phyloP scores from a whole-genome alignment of 2,888 invertebrate species.

The Ophion ventricosus region DNA sequence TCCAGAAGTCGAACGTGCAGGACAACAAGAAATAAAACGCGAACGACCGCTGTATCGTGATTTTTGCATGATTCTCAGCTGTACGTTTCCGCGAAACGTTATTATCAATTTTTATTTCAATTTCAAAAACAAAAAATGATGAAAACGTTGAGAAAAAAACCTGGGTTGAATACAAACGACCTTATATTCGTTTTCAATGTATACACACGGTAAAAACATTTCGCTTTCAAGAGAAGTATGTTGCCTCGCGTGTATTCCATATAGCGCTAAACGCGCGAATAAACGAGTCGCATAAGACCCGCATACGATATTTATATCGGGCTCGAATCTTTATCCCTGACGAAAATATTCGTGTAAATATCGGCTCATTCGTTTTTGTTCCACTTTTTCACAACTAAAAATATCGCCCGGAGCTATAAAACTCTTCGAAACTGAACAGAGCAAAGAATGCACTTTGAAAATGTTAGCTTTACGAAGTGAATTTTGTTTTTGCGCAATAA shows the following conservation, averaged over 20 bases:
- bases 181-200: neutral
- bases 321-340: constrained; percentile 60
- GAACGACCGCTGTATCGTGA: too few species aligned
- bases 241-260: neutral
- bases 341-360: constrained; percentile 49
- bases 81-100: too few species aligned
- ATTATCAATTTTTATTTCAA: too few species aligned
- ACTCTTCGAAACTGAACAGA: neutral
- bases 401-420: constrained; percentile 33
- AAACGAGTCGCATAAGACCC: constrained; percentile 18
- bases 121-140: too few species aligned
- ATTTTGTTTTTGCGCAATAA: too few species aligned
- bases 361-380: constrained; percentile 32
- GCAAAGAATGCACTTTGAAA: neutral
- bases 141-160: too few species aligned
- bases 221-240: neutral
- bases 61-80: too few species aligned
- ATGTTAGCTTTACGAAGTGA: neutral
- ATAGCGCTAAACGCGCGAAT: constrained; percentile 10
- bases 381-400: constrained; percentile 56
- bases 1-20: too few species aligned
- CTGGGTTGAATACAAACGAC: neutral
- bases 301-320: constrained; percentile 59
- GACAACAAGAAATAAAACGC: too few species aligned
- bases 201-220: neutral